These are phyloP conservation scores for Lagopus leucura DNA, from an alignment of 2,113 vertebrate genomes.

Conservation along the genomic window DNA sequence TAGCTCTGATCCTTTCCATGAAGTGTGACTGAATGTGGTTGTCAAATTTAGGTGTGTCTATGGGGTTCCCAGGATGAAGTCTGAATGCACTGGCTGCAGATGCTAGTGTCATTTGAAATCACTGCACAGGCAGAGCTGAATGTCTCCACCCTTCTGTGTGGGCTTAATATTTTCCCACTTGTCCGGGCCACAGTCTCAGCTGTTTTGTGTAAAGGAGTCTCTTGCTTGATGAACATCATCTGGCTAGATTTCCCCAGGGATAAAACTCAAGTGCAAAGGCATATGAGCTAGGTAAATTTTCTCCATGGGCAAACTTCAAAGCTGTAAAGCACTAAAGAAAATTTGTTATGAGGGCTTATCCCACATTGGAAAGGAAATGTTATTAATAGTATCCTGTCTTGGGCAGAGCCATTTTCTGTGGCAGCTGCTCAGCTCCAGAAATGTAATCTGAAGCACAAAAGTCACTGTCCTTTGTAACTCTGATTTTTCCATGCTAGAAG, in stretches of 20 bases:
- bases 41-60: not conserved
- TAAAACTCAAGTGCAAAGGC: not conserved
- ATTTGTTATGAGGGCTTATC: not conserved
- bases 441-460: not conserved
- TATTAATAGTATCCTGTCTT: not conserved
- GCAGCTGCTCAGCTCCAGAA: not conserved
- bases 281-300: not conserved
- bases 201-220: not conserved
- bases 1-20: not conserved
- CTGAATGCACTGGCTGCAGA: rapidly evolving
- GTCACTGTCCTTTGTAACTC: not conserved
- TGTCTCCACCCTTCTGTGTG: not conserved
- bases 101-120: not conserved
- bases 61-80: not conserved
- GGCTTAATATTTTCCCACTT: not conserved
- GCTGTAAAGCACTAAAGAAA: not conserved
- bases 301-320: not conserved
- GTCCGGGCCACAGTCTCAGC: not conserved
- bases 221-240: not conserved
- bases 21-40: not conserved
- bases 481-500: slow-evolving; percentile 38
- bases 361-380: not conserved
- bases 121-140: not conserved
- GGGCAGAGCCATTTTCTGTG: not conserved
- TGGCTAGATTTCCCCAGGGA: not conserved